Conservation (phyloP, 2,113 vertebrate species). For the Corythoichthys haematopterus region DNA sequence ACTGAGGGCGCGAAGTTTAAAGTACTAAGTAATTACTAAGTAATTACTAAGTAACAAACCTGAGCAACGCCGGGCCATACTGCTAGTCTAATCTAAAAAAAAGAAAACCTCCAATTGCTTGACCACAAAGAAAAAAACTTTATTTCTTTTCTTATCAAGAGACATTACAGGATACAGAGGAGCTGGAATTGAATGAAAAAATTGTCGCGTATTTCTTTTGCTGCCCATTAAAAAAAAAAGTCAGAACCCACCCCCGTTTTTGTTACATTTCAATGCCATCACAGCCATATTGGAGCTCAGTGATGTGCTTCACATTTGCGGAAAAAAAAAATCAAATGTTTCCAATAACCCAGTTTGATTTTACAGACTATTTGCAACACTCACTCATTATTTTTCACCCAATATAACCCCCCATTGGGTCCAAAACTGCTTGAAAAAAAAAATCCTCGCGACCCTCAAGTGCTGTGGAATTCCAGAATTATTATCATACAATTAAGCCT, state of each 20-base stretch:
- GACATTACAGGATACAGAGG: constrained; percentile 75
- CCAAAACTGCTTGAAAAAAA: constrained; percentile 38
- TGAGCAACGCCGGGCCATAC: no score
- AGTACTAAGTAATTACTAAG: no score
- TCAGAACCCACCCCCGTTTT: constrained; percentile 33
- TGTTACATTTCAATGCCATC: constrained; percentile 49
- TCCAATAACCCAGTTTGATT: constrained; percentile 45
- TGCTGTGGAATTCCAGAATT: constrained; percentile 15
- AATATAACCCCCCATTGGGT: constrained; percentile 62
- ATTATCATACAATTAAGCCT: constrained; percentile 48
- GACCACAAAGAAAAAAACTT: constrained; percentile 73
- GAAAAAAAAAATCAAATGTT: constrained; percentile 31
- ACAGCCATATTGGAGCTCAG: constrained; percentile 50
- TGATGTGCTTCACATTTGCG: constrained; percentile 52
- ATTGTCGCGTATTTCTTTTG: constrained; percentile 57
- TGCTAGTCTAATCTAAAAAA: not conserved
- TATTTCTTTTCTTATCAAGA: constrained; percentile 76
- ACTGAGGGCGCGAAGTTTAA: no score
- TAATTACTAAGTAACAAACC: no score
- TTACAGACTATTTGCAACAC: constrained; percentile 62
- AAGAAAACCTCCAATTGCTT: constrained; percentile 3
- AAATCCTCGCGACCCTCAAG: constrained; percentile 23
- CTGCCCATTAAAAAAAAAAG: constrained; percentile 66
- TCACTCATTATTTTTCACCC: constrained; percentile 43
- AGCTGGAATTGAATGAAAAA: constrained; percentile 67